Evolutionary conservation across 2,888 invertebrate genomes (phyloP).

Genomic region (Pristionchus maxplancki): DNA sequence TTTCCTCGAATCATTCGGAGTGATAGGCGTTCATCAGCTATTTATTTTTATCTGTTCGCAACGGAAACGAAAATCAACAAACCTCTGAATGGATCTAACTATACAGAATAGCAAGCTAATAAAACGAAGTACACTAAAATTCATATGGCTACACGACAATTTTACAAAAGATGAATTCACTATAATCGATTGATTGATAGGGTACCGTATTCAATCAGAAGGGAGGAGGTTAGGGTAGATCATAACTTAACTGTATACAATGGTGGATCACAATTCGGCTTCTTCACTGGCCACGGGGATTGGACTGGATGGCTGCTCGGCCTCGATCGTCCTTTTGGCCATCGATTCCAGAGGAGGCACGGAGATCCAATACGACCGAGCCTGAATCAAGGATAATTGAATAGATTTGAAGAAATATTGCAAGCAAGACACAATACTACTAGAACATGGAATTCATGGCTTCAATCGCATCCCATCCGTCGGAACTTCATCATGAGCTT

Average conservation of each 20-base stretch:
- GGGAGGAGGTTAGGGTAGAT: not conserved
- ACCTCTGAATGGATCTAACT: not conserved
- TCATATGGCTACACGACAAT: not conserved
- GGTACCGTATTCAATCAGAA: not conserved
- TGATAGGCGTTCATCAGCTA: too few relatives aligned
- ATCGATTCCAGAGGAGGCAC: slow-evolving; percentile 18
- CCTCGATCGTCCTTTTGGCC: not conserved
- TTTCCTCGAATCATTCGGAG: too few relatives aligned
- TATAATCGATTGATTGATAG: not conserved
- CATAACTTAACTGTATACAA: not conserved
- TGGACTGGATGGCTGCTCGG: not conserved
- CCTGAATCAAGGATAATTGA: slow-evolving; percentile 7
- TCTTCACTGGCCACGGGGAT: not conserved
- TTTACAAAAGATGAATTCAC: not conserved
- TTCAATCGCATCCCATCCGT: too few relatives aligned
- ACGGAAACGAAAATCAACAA: too few relatives aligned
- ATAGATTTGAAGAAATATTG: not conserved
- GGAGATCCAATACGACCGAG: slow-evolving; percentile 29
- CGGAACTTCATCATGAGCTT: too few relatives aligned
- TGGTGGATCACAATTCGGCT: not conserved
- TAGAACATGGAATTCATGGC: too few relatives aligned
- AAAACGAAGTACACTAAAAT: not conserved
- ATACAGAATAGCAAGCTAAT: not conserved
- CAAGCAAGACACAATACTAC: not conserved
- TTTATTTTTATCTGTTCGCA: too few relatives aligned